Conservation (phyloP, 2,797 vertebrate genomes). For the Sebastes variabilis region DNA sequence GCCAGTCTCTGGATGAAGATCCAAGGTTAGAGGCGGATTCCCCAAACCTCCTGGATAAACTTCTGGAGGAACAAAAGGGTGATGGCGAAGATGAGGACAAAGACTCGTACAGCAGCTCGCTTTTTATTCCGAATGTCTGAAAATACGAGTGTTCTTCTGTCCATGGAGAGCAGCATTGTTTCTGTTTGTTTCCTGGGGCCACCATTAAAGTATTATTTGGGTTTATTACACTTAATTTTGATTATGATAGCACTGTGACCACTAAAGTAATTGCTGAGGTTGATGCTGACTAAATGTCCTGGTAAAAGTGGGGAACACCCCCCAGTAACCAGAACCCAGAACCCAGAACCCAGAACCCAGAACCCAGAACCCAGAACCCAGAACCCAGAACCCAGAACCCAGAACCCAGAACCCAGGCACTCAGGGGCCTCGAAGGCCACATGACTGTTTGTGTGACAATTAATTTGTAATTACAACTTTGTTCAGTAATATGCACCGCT, state of each 20-base stretch:
- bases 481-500: neutral
- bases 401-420: neutral
- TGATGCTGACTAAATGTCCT: too few relatives aligned
- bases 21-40: conserved; percentile 42
- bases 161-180: neutral
- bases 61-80: conserved; percentile 83
- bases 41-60: conserved; percentile 79
- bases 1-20: conserved; percentile 42
- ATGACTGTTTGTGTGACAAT: neutral
- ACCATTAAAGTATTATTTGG: neutral
- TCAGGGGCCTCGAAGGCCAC: neutral
- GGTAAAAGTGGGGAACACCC: neutral
- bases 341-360: too few relatives aligned
- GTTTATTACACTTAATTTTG: neutral
- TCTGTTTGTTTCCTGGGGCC: neutral
- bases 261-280: neutral
- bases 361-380: too few relatives aligned
- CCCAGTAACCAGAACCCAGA: too few relatives aligned
- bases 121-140: conserved; percentile 87
- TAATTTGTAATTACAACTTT: neutral
- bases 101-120: conserved; percentile 83
- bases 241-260: neutral
- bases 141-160: neutral
- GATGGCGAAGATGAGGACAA: conserved; percentile 74
- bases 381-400: too few relatives aligned